Percentiles rank a stretch among this genome's conserved stretches.
Conservation (phyloP, 2,888 invertebrate genomes). For the Automeris io region DNA sequence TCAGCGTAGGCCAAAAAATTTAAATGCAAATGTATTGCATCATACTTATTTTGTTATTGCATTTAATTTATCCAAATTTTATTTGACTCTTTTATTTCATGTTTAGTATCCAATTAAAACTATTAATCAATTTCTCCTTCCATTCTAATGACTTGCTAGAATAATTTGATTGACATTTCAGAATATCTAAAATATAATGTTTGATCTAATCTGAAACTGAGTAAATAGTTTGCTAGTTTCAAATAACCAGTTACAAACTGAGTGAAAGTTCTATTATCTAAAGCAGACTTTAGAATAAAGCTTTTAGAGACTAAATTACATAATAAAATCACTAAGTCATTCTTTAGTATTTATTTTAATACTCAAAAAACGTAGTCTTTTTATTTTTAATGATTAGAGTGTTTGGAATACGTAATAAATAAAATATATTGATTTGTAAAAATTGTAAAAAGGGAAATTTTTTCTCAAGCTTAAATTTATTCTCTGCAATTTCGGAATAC, state of each 20-base stretch:
- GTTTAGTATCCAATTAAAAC: not conserved
- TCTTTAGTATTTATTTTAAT: too few species aligned
- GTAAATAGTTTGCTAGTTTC: not conserved
- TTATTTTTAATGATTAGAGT: too few species aligned
- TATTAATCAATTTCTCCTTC: not conserved
- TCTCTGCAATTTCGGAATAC: too few species aligned
- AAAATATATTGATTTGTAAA: too few species aligned
- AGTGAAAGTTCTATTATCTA: constrained; percentile 4
- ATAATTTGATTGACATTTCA: too few species aligned
- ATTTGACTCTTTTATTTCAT: not conserved
- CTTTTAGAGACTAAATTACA: constrained; percentile 1
- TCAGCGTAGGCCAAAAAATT: not conserved
- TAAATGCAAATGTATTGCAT: not conserved
- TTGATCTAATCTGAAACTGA: not conserved
- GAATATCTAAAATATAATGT: not conserved
- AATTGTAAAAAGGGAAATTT: too few species aligned
- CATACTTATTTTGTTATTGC: not conserved
- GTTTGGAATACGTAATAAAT: too few species aligned
- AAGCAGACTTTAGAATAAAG: constrained; percentile 1
- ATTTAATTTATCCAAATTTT: too few species aligned
- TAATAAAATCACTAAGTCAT: too few species aligned
- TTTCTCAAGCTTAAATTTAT: too few species aligned
- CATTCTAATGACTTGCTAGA: not conserved
- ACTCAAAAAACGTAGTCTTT: too few species aligned
- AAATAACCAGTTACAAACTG: not conserved